Percentiles rank a stretch among this genome's conserved stretches.
Conservation (phyloP, 1,140 invertebrate species). For the Drosophila sproati region DNA sequence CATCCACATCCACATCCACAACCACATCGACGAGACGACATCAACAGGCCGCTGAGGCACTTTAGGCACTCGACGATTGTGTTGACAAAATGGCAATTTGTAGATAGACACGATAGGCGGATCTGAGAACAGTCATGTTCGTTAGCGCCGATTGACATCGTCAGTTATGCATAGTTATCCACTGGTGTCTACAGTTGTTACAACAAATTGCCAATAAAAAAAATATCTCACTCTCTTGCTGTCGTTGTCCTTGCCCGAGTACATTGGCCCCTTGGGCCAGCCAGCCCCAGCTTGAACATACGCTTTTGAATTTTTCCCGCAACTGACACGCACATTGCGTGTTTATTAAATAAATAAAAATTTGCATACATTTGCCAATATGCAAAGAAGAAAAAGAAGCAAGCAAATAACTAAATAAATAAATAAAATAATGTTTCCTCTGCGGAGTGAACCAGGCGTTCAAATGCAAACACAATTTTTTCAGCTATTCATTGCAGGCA, state of each 20-base stretch:
- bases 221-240: constrained; percentile 40
- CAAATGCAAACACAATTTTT: constrained; percentile 55
- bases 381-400: background rate
- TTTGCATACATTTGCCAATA: constrained; percentile 76
- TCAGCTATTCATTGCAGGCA: constrained; percentile 5
- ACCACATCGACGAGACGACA: no score
- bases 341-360: constrained; percentile 82
- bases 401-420: constrained; percentile 11
- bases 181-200: constrained; percentile 41
- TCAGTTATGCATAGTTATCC: constrained; percentile 29
- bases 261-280: constrained; percentile 43
- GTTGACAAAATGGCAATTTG: constrained; percentile 8
- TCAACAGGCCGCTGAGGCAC: background rate
- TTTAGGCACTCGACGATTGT: background rate
- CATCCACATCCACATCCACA: background rate
- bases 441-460: constrained; percentile 14
- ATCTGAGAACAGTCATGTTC: constrained; percentile 37
- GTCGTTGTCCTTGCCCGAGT: constrained; percentile 55
- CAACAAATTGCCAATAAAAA: constrained; percentile 71
- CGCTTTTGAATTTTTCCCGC: background rate
- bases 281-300: background rate
- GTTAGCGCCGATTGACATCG: constrained; percentile 47
- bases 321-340: constrained; percentile 74
- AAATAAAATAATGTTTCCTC: background rate
- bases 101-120: constrained; percentile 7